Conservation (phyloP, 2,888 invertebrate genomes). For the Eumerus sabulonum region DNA sequence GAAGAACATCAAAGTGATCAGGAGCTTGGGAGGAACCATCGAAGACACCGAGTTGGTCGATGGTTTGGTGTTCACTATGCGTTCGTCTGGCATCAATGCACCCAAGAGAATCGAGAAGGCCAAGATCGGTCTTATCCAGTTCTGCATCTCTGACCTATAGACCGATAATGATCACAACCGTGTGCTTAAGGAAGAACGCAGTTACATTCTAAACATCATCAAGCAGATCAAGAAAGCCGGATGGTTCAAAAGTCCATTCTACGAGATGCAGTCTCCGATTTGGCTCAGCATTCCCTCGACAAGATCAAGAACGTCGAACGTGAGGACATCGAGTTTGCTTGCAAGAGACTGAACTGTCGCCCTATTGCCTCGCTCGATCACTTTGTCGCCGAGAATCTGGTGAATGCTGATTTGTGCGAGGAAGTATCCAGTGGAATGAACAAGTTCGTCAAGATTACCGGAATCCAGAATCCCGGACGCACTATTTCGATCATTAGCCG, state of each 20-base stretch:
- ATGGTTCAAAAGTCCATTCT: constrained; percentile 92
- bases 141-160: constrained; percentile 99
- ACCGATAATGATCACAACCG: constrained; percentile 99
- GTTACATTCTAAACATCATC: constrained; percentile 98
- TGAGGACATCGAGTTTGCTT: constrained; percentile 98
- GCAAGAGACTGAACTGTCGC: constrained; percentile 94
- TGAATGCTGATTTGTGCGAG: constrained; percentile 95
- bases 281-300: constrained; percentile 98
- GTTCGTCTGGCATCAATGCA: constrained; percentile 92
- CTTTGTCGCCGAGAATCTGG: constrained; percentile 94
- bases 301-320: constrained; percentile 99
- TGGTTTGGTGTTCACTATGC: constrained; percentile 96
- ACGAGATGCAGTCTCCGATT: constrained; percentile 96
- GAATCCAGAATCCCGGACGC: constrained; percentile 91
- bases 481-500: constrained; percentile 96
- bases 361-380: constrained; percentile 99
- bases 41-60: constrained; percentile 98
- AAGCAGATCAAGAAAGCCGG: constrained; percentile 99
- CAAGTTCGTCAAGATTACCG: constrained; percentile 95
- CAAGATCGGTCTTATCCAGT: constrained; percentile 98
- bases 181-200: constrained; percentile 97
- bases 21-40: constrained; percentile 96
- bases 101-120: constrained; percentile 97
- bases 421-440: constrained; percentile 93
- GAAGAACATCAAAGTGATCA: constrained; percentile 97